Base-by-base conservation (phyloP, 2,888 invertebrate species). In the Balanococcus diminutus region DNA sequence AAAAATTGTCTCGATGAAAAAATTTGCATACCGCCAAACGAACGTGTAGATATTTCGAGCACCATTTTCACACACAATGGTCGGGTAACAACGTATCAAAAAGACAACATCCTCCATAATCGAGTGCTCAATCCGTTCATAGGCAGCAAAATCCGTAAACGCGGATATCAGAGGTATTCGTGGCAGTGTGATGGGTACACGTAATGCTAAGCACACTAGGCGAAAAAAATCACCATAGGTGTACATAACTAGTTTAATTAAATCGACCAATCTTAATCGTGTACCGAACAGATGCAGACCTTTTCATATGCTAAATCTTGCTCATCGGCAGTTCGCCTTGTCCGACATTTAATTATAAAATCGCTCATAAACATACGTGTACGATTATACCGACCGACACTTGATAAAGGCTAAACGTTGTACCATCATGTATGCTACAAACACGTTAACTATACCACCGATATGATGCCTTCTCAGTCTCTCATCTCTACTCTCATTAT, bases 271-370 rank as follows among this genome's bases (percentile, higher is more conserved):
- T 22, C 56, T 19, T 56, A 56, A 56, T 56, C 56, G 56, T 22
- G 56, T 3, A 22, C 22, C 19, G 14, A 0, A 42, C 42, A 42
- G 11, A 11, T 42, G 42, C 16, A 11, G 42, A 2, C 14, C 42
- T 42, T 56, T 56, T 19, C 56, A 56, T 22, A 3, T 2, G 19
- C 56, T 56, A 56, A 19, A 19, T 5, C n/a, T n/a, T n/a, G n/a
- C n/a, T n/a, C 56, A 42, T 11, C 42, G 16, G 16, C 42, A n/a
- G n/a, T n/a, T n/a, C n/a, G n/a, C 39, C 6, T 11, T 39, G 19
- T 56, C 9, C 31, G 72, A 72, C 72, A 16, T 72, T 72, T 72
- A 72, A 72, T 72, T 72, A n/a, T n/a, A 72, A 72, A 72, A 72
- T 72, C 72, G 16, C 11, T 72, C 72, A 72, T 72, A 72, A 72